Evolutionary conservation across 2,888 invertebrate genomes (phyloP).

Genomic region (Amphipyra tragopoginis): DNA sequence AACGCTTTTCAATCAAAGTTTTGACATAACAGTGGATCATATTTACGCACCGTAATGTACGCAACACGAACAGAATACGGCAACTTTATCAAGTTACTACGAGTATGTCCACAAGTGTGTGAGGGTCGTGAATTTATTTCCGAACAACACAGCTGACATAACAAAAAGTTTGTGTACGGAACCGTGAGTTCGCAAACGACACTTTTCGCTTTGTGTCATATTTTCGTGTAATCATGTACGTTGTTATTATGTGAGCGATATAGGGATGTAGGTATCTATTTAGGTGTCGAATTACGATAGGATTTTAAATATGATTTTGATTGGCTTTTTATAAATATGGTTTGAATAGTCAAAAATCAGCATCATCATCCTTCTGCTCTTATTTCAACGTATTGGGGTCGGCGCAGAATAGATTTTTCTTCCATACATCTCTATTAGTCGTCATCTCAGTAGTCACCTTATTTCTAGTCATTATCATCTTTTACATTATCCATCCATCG

Average conservation of each 20-base stretch:
- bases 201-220: slow-evolving; percentile 16
- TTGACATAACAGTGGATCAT: not conserved
- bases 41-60: not conserved
- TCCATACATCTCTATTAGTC: no score
- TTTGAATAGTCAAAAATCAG: no score
- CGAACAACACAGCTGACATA: slow-evolving; percentile 18
- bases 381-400: no score
- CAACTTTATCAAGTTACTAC: slow-evolving; percentile 2
- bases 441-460: no score
- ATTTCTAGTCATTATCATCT: no score
- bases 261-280: not conserved
- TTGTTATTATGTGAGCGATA: not conserved
- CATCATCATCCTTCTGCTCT: no score
- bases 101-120: not conserved
- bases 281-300: not conserved
- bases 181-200: slow-evolving; percentile 8
- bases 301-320: no score
- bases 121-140: slow-evolving; percentile 15
- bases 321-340: no score
- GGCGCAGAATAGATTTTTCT: no score
- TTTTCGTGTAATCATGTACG: slow-evolving; percentile 17
- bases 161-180: slow-evolving; percentile 16
- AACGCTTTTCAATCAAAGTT: no score
- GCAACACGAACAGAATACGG: slow-evolving; percentile 2
- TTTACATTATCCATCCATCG: no score